Base-by-base conservation (phyloP, 2,113 vertebrate genomes). In the Melanotaenia duboulayi region DNA sequence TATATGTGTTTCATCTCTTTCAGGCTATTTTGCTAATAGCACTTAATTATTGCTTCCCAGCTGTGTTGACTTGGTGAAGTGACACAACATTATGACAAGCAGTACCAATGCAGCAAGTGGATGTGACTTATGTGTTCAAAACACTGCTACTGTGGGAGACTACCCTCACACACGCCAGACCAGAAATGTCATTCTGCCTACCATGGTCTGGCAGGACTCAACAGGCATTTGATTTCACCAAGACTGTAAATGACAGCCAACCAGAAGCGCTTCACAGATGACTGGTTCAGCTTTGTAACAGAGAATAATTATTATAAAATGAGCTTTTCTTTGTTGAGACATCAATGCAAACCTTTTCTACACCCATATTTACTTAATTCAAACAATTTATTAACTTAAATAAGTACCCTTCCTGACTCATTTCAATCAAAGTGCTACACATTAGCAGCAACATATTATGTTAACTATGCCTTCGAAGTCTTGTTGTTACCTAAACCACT, bases 21-120 rank as follows among this genome's bases (percentile, higher is more conserved):
- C 40, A 14, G 22, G 75, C 71, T 69, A 72, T 74, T 87, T 76
- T 59, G 54, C 65, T 71, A 76, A 75, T 76, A 49, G 63, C 68
- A 49, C 25, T 57, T 87, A 83, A 89, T 87, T 86, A 87, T 61
- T 52, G 73, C 67, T 72, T 76, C 16, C 74, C 56, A 78, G 82
- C 75, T 65, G 74, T 44, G 67, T 75, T 46, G 57, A 44, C 71
- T 70, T n/a, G 37, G 67, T 73, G 63, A 68, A 82, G 63, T 86
- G 85, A 86, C 89, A 83, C 65, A 88, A 90, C 85, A 83, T 89
- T 90, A 67, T 86, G 87, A 90, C 87, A 90, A 62, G 78, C 86
- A 56, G 80, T 35, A 40, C 51, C 11, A 50, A 11, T 42, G 69
- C 62, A 78, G 71, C 55, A 59, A 60, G 58, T 62, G 52, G 82